phyloP scores from a whole-genome alignment of 2,888 invertebrate genomes.

The Leuctra nigra region DNA sequence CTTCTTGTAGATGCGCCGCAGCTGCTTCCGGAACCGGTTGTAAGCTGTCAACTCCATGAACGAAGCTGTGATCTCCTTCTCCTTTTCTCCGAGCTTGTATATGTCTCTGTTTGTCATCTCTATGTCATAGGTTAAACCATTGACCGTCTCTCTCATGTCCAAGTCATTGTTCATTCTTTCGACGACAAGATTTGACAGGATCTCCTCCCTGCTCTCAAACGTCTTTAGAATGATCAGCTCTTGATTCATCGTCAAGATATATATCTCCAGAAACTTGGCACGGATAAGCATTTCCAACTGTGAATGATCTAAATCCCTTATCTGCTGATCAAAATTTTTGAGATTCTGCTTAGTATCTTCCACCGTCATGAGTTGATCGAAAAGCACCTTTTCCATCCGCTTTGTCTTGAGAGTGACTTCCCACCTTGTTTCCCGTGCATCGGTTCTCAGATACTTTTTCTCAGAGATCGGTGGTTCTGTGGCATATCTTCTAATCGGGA shows the following conservation, averaged over 20 bases:
- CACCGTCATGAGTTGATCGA: too few species aligned
- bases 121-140: constrained; percentile 46
- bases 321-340: too few species aligned
- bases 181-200: constrained; percentile 53
- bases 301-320: too few species aligned
- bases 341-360: too few species aligned
- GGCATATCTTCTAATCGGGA: too few species aligned
- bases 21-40: constrained; percentile 70
- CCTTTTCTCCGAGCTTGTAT: constrained; percentile 42
- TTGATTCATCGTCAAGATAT: constrained; percentile 60
- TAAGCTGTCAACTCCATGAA: constrained; percentile 56
- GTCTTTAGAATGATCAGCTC: constrained; percentile 67
- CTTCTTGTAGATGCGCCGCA: constrained; percentile 75
- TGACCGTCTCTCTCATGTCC: neutral
- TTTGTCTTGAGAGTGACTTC: too few species aligned
- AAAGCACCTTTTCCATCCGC: too few species aligned
- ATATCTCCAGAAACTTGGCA: constrained; percentile 56
- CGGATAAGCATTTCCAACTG: constrained; percentile 38
- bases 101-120: constrained; percentile 44
- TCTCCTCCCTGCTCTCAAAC: constrained; percentile 63
- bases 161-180: constrained; percentile 46
- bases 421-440: too few species aligned
- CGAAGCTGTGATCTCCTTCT: constrained; percentile 44
- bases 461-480: too few species aligned
- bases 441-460: too few species aligned